Percentiles rank a stretch among this genome's conserved stretches.
Conservation (phyloP, 2,797 vertebrate species). For the Anabas testudineus region DNA sequence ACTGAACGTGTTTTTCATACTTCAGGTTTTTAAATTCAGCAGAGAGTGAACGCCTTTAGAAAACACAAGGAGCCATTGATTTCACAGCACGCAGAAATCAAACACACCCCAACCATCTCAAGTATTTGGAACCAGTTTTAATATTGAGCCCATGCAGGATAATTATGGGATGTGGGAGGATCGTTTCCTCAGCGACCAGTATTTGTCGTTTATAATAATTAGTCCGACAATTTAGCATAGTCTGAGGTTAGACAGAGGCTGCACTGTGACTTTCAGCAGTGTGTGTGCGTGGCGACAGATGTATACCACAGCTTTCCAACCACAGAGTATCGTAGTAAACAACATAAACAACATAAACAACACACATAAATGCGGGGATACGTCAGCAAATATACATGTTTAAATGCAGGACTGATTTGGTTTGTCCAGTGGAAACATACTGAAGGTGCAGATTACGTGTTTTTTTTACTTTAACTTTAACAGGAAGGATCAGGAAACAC, state of each 20-base stretch:
- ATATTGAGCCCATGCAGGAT: constrained; percentile 33
- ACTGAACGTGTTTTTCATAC: background rate
- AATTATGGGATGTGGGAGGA: constrained; percentile 71
- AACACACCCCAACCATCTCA: constrained; percentile 51
- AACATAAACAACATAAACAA: constrained; percentile 44
- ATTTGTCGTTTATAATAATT: constrained; percentile 69
- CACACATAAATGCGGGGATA: constrained; percentile 2
- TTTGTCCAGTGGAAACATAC: no score
- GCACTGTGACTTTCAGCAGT: constrained; percentile 10
- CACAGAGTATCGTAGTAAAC: constrained; percentile 46
- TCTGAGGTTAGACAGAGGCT: constrained; percentile 43
- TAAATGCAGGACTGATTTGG: no score
- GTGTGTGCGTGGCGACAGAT: constrained; percentile 52
- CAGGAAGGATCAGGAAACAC: no score
- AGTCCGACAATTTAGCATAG: constrained; percentile 43
- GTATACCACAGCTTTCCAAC: constrained; percentile 57
- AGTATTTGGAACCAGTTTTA: constrained; percentile 53
- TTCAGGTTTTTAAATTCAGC: background rate
- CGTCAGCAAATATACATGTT: background rate
- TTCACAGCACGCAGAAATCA: constrained; percentile 30
- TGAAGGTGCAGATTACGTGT: no score
- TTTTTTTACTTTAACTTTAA: no score
- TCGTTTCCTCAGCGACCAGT: constrained; percentile 57
- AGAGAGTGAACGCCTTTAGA: background rate
- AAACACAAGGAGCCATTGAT: constrained; percentile 25